These are phyloP conservation scores for Luffia ferchaultella DNA, from an alignment of 2,888 invertebrate species.

Conservation along the genomic window DNA sequence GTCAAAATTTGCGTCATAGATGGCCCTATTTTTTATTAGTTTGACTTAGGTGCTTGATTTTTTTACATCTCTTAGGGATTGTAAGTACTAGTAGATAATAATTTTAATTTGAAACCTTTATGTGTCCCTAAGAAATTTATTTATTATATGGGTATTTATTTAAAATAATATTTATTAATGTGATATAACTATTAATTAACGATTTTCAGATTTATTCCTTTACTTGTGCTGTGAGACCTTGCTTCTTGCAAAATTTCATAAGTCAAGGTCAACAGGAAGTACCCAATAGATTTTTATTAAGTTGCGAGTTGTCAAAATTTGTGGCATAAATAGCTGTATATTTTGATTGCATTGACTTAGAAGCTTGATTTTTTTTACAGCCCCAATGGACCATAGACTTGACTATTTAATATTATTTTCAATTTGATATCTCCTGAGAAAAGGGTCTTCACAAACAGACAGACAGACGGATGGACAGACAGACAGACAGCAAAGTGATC, in stretches of 20 bases:
- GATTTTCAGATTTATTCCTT: not conserved
- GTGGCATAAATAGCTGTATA: too few species aligned
- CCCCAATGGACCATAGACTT: too few species aligned
- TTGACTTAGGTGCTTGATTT: not conserved
- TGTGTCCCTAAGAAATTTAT: not conserved
- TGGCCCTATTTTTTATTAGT: not conserved
- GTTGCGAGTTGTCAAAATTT: not conserved
- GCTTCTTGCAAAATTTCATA: not conserved
- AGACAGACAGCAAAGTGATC: too few species aligned
- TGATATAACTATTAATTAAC: not conserved
- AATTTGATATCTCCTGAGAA: too few species aligned
- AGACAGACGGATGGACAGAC: too few species aligned
- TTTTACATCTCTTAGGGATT: not conserved
- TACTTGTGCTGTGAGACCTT: not conserved
- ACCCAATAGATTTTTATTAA: not conserved
- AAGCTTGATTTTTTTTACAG: too few species aligned
- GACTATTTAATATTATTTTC: too few species aligned
- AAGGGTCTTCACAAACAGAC: too few species aligned
- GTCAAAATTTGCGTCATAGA: not conserved
- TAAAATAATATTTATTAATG: not conserved
- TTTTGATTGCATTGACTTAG: too few species aligned
- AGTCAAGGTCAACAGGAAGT: not conserved
- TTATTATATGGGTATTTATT: not conserved
- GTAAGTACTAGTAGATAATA: not conserved
- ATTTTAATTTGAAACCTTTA: not conserved